phyloP scores from a whole-genome alignment of 2,888 invertebrate species.

The Zaprionus lineosus region DNA sequence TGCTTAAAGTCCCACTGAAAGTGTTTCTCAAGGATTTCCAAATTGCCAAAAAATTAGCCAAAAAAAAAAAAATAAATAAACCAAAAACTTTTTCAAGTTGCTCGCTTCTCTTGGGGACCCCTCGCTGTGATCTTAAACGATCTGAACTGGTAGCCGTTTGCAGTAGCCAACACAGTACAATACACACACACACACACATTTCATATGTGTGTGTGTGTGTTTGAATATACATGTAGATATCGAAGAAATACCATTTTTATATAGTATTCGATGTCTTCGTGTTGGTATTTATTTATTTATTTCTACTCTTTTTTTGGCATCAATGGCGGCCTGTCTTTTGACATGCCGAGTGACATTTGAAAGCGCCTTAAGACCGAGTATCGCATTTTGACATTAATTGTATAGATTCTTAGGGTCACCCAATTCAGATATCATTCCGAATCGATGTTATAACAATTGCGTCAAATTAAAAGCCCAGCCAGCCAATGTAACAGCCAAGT shows the following conservation, averaged over 20 bases:
- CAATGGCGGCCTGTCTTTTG: constrained; percentile 56
- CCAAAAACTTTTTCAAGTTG: constrained; percentile 9
- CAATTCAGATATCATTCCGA: constrained; percentile 58
- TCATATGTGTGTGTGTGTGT: not conserved
- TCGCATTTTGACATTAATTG: constrained; percentile 67
- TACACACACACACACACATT: constrained; percentile 19
- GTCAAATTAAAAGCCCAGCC: constrained; percentile 63
- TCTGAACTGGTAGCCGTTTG: constrained; percentile 50
- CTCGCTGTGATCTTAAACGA: constrained; percentile 34
- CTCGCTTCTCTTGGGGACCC: constrained; percentile 4
- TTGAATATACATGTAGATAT: not conserved
- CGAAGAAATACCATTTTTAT: constrained; percentile 5
- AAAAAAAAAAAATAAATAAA: not conserved
- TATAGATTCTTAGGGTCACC: constrained; percentile 56
- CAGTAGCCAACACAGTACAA: constrained; percentile 54
- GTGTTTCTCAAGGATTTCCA: constrained; percentile 32
- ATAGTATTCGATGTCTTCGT: constrained; percentile 28
- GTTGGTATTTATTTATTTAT: not conserved
- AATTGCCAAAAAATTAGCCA: constrained; percentile 6
- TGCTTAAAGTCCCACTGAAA: not conserved
- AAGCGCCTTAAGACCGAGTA: constrained; percentile 53
- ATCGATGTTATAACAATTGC: constrained; percentile 67
- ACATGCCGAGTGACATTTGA: constrained; percentile 67
- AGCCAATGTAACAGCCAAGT: constrained; percentile 46
- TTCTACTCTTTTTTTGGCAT: constrained; percentile 21